phyloP scores from a whole-genome alignment of 2,888 invertebrate genomes.

The Panorpa germanica region DNA sequence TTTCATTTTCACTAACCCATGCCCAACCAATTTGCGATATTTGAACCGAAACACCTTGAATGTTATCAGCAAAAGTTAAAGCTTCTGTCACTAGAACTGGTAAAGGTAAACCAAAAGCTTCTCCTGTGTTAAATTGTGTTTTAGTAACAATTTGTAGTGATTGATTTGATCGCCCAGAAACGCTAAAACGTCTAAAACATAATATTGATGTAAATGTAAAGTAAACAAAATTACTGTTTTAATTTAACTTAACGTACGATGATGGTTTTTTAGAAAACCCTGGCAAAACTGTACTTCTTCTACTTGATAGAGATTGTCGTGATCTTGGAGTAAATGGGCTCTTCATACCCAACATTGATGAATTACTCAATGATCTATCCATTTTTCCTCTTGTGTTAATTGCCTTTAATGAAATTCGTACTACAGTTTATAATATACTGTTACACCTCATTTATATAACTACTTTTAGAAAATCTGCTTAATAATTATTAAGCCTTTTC shows the following conservation, averaged over 20 bases:
- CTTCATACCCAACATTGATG: no score
- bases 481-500: no score
- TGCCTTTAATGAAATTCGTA: no score
- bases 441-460: no score
- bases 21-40: slow-evolving; percentile 32
- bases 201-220: background rate
- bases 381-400: no score
- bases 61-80: slow-evolving; percentile 54
- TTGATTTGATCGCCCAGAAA: slow-evolving; percentile 41
- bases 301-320: slow-evolving; percentile 16
- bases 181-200: slow-evolving; percentile 27
- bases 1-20: slow-evolving; percentile 23
- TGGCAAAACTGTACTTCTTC: slow-evolving; percentile 17
- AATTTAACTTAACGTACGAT: slow-evolving; percentile 15
- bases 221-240: background rate
- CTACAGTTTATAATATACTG: no score
- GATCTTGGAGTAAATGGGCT: slow-evolving; percentile 17
- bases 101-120: slow-evolving; percentile 61
- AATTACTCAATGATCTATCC: no score
- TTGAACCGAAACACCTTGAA: slow-evolving; percentile 26
- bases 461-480: no score
- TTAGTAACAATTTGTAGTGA: slow-evolving; percentile 59
- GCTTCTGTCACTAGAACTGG: slow-evolving; percentile 83
- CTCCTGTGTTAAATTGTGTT: slow-evolving; percentile 51
- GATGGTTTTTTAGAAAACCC: slow-evolving; percentile 17